A percentile compares a stretch with the other conserved stretches of the same genome.
Evolutionary conservation across 2,113 vertebrate genomes (phyloP).

Genomic region (Romanogobio albipinnatus): DNA sequence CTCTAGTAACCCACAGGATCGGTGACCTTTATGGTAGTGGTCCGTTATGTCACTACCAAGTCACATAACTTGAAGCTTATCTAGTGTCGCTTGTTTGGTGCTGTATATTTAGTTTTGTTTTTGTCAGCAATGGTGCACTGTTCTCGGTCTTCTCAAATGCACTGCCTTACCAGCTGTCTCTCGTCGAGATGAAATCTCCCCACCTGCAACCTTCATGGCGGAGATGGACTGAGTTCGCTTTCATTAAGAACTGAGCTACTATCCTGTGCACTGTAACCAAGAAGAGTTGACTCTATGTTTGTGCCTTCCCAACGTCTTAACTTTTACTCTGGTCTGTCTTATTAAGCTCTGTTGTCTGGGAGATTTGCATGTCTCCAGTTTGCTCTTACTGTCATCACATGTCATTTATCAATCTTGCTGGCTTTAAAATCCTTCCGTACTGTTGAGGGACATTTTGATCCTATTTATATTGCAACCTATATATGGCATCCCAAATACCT

Average conservation of each 20-base stretch:
- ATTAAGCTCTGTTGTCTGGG: constrained; percentile 20
- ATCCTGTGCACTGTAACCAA: constrained; percentile 51
- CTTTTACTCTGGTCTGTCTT: constrained; percentile 14
- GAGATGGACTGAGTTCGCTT: constrained; percentile 24
- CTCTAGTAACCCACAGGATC: constrained; percentile 16
- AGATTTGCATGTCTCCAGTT: neutral
- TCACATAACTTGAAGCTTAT: constrained; percentile 43
- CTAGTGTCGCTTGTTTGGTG: constrained; percentile 15
- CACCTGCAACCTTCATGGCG: neutral
- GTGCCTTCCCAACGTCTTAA: constrained; percentile 55
- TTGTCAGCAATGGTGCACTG: constrained; percentile 19
- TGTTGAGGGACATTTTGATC: neutral
- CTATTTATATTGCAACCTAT: neutral
- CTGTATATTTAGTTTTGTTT: neutral
- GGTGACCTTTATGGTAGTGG: constrained; percentile 27
- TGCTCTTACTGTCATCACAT: neutral
- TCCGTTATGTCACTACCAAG: neutral
- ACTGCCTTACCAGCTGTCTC: constrained; percentile 52
- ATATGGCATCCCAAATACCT: neutral
- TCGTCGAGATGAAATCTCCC: neutral
- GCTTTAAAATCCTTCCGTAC: neutral
- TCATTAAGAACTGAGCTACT: constrained; percentile 25
- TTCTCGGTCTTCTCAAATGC: constrained; percentile 21
- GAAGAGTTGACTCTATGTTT: constrained; percentile 36
- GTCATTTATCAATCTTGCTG: neutral